Evolutionary conservation across 2,113 vertebrate genomes (phyloP).

Genomic region (Clinocottus analis): DNA sequence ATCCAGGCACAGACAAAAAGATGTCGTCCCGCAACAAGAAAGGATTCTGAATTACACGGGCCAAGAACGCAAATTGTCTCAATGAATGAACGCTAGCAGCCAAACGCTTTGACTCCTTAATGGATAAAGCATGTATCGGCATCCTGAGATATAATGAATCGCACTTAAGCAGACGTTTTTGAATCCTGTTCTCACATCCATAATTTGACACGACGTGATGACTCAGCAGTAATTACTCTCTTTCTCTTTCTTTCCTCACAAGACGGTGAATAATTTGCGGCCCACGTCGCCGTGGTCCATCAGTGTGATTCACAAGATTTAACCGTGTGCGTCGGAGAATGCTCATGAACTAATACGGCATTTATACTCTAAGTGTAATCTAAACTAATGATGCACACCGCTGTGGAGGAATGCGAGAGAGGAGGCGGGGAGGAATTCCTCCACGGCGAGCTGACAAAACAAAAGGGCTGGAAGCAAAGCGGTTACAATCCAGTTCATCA

Average conservation of each 20-base stretch:
- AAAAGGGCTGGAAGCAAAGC: not conserved
- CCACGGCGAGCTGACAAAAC: not conserved
- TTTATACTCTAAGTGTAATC: not conserved
- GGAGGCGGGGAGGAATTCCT: not conserved
- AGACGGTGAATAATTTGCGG: not conserved
- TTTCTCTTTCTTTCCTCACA: not conserved
- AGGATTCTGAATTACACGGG: not conserved
- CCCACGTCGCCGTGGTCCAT: not conserved
- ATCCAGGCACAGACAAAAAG: not conserved
- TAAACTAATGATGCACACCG: not conserved
- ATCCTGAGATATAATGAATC: not conserved
- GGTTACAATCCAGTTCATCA: constrained; percentile 39
- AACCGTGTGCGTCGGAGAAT: not conserved
- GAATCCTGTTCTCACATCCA: not conserved
- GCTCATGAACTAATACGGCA: not conserved
- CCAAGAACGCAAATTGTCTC: not conserved
- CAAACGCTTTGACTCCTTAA: not conserved
- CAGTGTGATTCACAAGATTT: not conserved
- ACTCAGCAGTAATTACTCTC: not conserved
- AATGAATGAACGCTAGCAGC: not conserved
- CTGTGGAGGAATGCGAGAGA: not conserved
- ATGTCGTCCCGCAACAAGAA: too few relatives aligned
- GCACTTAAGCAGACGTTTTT: not conserved
- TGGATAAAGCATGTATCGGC: not conserved
- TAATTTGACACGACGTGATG: not conserved